phyloP scores from a whole-genome alignment of 2,113 vertebrate genomes.

The Clarias batrachus region DNA sequence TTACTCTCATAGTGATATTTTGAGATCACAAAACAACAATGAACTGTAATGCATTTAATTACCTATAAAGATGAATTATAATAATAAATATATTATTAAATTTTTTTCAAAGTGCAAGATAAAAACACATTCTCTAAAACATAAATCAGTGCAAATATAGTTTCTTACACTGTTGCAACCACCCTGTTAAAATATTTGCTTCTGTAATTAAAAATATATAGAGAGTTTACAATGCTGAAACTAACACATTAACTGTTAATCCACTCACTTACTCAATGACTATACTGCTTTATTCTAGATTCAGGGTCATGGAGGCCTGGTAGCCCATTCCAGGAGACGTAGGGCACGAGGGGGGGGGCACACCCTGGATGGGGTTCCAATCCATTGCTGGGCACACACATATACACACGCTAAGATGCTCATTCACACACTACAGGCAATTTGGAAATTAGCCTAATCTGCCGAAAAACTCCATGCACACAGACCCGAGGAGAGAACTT shows the following conservation, averaged over 20 bases:
- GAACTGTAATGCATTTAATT: neutral
- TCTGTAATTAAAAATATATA: too few relatives aligned
- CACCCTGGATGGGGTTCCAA: too few relatives aligned
- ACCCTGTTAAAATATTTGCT: neutral
- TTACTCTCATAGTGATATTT: neutral
- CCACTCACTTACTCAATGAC: too few relatives aligned
- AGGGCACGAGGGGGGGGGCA: too few relatives aligned
- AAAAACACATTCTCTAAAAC: neutral
- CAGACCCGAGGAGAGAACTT: too few relatives aligned
- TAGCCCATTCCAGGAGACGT: too few relatives aligned
- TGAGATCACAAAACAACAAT: neutral
- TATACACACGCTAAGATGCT: neutral
- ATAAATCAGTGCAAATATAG: neutral
- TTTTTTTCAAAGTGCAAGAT: neutral
- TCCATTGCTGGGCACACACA: too few relatives aligned
- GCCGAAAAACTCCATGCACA: too few relatives aligned
- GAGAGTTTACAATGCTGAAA: neutral
- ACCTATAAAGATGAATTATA: neutral
- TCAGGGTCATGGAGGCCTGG: too few relatives aligned
- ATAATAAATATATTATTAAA: neutral
- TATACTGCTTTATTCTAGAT: too few relatives aligned
- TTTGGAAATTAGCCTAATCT: too few relatives aligned
- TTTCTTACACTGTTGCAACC: neutral
- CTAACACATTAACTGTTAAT: neutral
- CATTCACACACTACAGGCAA: too few relatives aligned